These are phyloP conservation scores for Nanorana parkeri DNA, from an alignment of 2,113 vertebrate genomes.

Conservation along the genomic window DNA sequence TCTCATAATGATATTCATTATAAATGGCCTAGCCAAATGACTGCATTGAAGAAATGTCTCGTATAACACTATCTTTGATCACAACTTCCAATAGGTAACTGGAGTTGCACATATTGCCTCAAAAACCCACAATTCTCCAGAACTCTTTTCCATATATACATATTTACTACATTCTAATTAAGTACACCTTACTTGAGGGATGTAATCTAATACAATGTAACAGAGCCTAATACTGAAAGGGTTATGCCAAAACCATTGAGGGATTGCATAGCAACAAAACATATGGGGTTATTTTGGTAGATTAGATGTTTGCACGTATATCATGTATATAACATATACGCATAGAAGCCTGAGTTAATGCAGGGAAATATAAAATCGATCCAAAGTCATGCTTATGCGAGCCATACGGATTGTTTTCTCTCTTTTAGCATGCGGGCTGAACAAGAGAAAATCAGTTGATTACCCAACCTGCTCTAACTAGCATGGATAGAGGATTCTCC, in stretches of 20 bases:
- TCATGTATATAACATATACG: neutral
- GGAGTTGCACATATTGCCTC: slow-evolving; percentile 7
- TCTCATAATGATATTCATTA: slow-evolving; percentile 7
- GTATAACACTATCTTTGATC: neutral
- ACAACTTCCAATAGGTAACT: slow-evolving; percentile 27
- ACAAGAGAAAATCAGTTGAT: too few relatives aligned
- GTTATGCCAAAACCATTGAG: neutral
- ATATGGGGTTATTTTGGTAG: neutral
- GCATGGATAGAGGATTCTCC: too few relatives aligned
- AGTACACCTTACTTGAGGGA: neutral
- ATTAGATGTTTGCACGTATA: neutral
- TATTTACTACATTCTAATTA: slow-evolving; percentile 5
- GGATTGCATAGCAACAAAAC: neutral
- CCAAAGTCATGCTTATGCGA: too few relatives aligned
- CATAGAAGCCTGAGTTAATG: neutral
- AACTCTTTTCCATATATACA: slow-evolving; percentile 26
- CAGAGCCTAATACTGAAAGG: neutral
- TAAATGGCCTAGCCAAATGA: neutral
- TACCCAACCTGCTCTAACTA: too few relatives aligned
- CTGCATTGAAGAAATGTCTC: neutral
- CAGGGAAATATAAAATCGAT: too few relatives aligned
- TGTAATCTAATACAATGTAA: slow-evolving; percentile 12
- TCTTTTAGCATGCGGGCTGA: too few relatives aligned
- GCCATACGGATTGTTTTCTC: too few relatives aligned
- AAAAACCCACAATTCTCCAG: slow-evolving; percentile 1